Evolutionary conservation across 2,797 vertebrate genomes (phyloP).

Genomic region (Pagetopsis macropterus): DNA sequence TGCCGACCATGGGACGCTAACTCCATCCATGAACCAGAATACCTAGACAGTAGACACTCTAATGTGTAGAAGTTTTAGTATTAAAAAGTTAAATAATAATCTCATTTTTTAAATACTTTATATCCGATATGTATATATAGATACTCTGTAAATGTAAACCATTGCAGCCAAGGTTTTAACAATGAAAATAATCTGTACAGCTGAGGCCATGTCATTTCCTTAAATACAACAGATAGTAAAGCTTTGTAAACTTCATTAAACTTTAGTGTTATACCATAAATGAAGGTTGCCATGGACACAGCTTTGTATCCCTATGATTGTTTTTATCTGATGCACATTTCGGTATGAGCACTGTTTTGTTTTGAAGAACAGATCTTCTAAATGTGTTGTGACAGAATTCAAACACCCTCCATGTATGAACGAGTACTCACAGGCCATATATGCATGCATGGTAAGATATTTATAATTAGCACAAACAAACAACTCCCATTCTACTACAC

Average conservation of each 20-base stretch:
- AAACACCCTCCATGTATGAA: slow-evolving; percentile 17
- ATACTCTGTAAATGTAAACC: slow-evolving; percentile 25
- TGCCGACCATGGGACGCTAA: slow-evolving; percentile 97
- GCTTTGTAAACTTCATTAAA: neutral
- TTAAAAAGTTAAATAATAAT: slow-evolving; percentile 2
- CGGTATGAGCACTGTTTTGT: slow-evolving; percentile 3
- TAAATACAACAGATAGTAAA: slow-evolving; percentile 33
- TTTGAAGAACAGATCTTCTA: slow-evolving; percentile 1
- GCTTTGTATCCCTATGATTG: slow-evolving; percentile 4
- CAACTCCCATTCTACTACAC: slow-evolving; percentile 18
- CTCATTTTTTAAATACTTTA: slow-evolving; percentile 23
- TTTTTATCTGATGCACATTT: slow-evolving; percentile 11
- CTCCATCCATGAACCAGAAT: slow-evolving; percentile 11
- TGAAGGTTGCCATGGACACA: neutral
- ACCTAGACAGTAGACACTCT: neutral
- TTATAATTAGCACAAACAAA: slow-evolving; percentile 48
- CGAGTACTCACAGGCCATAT: neutral
- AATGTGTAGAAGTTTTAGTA: slow-evolving; percentile 29
- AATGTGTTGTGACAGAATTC: slow-evolving; percentile 8
- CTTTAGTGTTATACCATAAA: slow-evolving; percentile 9
- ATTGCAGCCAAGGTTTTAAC: slow-evolving; percentile 15
- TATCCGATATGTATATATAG: slow-evolving; percentile 28
- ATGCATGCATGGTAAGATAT: slow-evolving; percentile 17
- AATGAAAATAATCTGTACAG: slow-evolving; percentile 27
- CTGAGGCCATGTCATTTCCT: slow-evolving; percentile 15